phyloP scores from a whole-genome alignment of 2,888 invertebrate species.

The Saturnia pavonia region DNA sequence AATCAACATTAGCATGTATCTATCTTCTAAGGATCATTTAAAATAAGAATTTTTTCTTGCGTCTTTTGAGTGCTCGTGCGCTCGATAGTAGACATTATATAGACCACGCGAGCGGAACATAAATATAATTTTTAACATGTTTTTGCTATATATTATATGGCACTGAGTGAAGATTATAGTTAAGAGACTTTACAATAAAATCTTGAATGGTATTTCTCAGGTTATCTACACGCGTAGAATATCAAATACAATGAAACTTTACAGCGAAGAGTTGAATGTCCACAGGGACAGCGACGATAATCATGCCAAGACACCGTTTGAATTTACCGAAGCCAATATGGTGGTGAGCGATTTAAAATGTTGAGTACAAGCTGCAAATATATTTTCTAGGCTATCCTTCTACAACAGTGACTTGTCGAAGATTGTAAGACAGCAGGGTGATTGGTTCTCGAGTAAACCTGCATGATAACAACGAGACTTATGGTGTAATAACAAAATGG shows the following conservation, averaged over 20 bases:
- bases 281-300: slow-evolving; percentile 62
- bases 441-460: too few species aligned
- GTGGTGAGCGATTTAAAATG: slow-evolving; percentile 41
- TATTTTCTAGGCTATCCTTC: too few species aligned
- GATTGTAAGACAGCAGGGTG: too few species aligned
- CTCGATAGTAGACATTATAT: too few species aligned
- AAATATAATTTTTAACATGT: slow-evolving; percentile 12
- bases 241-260: slow-evolving; percentile 42
- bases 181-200: neutral
- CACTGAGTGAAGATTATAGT: neutral
- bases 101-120: too few species aligned
- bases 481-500: too few species aligned
- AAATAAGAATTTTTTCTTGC: too few species aligned
- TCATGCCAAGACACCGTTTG: slow-evolving; percentile 58
- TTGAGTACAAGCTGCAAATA: neutral
- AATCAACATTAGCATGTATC: too few species aligned
- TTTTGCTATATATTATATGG: neutral
- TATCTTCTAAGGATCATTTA: too few species aligned
- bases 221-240: slow-evolving; percentile 38
- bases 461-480: too few species aligned
- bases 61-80: too few species aligned
- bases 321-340: slow-evolving; percentile 67
- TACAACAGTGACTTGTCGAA: too few species aligned
- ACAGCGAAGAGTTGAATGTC: slow-evolving; percentile 54
- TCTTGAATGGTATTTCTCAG: slow-evolving; percentile 30